Percentiles rank a stretch among this genome's conserved stretches.
Evolutionary conservation across 2,797 vertebrate genomes (phyloP).

Genomic region (Sorex maritimensis): DNA sequence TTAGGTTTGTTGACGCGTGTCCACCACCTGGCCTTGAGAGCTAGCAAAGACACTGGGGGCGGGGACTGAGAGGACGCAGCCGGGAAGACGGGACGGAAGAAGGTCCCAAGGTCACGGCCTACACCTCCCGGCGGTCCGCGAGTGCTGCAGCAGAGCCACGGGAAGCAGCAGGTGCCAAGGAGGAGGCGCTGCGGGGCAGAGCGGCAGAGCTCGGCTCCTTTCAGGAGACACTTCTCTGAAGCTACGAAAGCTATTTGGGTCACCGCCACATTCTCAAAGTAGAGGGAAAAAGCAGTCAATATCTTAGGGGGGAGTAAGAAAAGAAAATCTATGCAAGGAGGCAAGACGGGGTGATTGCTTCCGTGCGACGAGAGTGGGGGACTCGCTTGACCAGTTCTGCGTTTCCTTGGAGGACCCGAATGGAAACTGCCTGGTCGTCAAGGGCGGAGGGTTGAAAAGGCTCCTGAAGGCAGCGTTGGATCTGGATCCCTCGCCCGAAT

Average conservation of each 20-base stretch:
- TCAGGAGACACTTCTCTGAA: conserved; percentile 26
- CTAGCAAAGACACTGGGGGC: neutral
- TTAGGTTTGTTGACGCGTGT: conserved; percentile 54
- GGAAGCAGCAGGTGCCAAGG: neutral
- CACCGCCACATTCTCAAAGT: conserved; percentile 25
- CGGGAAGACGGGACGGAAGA: neutral
- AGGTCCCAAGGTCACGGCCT: conserved; percentile 24
- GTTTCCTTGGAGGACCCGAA: neutral
- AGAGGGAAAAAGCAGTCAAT: neutral
- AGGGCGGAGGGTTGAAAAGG: neutral
- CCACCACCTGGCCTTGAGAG: neutral
- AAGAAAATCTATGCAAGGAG: neutral
- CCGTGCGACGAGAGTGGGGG: neutral
- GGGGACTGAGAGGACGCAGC: neutral
- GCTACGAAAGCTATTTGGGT: neutral
- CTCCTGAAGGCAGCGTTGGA: neutral
- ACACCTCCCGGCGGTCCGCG: neutral
- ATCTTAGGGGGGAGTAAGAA: neutral
- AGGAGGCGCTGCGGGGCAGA: neutral
- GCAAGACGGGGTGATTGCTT: neutral
- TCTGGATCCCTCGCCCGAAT: neutral
- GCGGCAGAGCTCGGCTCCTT: neutral
- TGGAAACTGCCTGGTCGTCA: neutral
- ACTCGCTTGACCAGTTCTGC: neutral
- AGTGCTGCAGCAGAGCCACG: conserved; percentile 23